These are phyloP conservation scores for Atopsyche davidsoni DNA, from an alignment of 1,140 invertebrate genomes.

Conservation along the genomic window DNA sequence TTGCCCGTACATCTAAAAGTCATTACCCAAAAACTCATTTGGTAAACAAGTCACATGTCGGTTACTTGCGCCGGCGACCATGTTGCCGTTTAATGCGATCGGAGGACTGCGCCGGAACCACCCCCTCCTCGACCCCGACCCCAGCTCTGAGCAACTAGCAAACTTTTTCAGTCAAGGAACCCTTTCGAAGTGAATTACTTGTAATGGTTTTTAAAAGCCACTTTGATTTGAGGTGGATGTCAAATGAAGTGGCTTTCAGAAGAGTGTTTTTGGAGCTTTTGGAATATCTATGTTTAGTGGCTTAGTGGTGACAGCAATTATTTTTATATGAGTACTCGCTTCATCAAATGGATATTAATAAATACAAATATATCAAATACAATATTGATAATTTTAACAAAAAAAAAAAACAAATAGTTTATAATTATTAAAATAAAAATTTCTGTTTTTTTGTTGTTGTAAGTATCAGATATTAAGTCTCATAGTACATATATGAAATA, in stretches of 20 bases:
- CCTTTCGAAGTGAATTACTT: no score
- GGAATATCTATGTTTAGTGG: no score
- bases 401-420: not conserved
- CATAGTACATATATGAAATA: no score
- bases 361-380: not conserved
- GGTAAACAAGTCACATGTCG: conserved; percentile 23
- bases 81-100: conserved; percentile 24
- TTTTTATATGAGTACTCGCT: no score
- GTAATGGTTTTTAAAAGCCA: no score
- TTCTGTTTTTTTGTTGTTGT: no score
- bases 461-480: no score
- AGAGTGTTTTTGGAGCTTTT: no score
- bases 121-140: not conserved
- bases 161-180: not conserved
- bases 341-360: not conserved
- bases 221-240: no score
- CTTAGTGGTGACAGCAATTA: no score
- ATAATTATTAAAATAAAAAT: not conserved
- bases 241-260: no score
- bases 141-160: not conserved
- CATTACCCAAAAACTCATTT: conserved; percentile 26
- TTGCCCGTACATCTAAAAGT: no score
- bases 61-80: conserved; percentile 13
- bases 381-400: not conserved
- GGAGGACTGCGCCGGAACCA: conserved; percentile 18